Conservation (phyloP, 2,797 vertebrate genomes). For the Falco peregrinus region DNA sequence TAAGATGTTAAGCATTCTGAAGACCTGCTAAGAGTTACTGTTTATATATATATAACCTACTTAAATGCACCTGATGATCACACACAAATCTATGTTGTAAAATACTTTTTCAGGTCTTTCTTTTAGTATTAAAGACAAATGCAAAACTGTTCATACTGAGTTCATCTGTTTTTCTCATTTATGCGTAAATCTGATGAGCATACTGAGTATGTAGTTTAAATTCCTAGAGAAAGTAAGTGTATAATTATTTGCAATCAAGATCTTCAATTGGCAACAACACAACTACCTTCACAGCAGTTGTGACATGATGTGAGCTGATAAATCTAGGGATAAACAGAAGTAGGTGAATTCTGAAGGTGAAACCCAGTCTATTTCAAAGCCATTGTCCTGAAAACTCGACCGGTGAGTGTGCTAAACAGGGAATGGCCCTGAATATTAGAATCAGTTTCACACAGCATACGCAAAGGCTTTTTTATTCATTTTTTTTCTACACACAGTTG, state of each 20-base stretch:
- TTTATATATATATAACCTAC: not conserved
- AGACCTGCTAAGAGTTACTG: not conserved
- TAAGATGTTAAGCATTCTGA: not conserved
- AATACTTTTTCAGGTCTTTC: not conserved
- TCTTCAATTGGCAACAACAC: not conserved
- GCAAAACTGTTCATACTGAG: not conserved
- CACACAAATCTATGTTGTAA: not conserved
- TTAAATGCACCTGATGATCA: not conserved
- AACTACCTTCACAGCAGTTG: not conserved
- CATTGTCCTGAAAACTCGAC: not conserved
- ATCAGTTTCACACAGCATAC: not conserved
- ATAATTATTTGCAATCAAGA: not conserved
- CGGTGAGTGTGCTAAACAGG: not conserved
- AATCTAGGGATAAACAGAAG: not conserved
- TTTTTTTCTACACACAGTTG: not conserved
- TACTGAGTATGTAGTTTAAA: not conserved
- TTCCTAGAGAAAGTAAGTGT: not conserved
- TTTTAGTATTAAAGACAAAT: not conserved
- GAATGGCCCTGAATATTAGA: not conserved
- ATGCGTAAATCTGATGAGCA: not conserved
- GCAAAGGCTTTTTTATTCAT: not conserved
- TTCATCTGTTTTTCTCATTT: not conserved
- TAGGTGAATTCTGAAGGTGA: not conserved
- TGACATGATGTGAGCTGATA: not conserved
- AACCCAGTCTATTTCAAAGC: not conserved